Evolutionary conservation across 2,888 invertebrate genomes (phyloP).

Genomic region (Monopis laevigella): DNA sequence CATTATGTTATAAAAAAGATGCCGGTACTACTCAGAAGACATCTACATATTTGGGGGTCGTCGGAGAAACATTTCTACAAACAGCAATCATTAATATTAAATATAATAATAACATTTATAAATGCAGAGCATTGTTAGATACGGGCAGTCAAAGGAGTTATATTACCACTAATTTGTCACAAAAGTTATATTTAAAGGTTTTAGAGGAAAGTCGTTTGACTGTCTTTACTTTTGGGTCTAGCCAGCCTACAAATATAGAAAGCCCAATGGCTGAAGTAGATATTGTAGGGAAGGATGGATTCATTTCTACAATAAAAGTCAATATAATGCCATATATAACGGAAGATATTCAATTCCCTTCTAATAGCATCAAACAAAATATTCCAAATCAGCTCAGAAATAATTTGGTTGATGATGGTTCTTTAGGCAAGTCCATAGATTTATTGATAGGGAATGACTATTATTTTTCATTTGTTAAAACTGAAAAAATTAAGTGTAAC

Average conservation of each 20-base stretch:
- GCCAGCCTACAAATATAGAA: neutral
- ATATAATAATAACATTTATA: neutral
- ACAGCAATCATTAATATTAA: neutral
- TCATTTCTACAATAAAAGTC: neutral
- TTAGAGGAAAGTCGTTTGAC: neutral
- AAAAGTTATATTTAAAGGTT: constrained; percentile 1
- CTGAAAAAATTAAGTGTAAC: neutral
- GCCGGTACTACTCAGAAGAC: neutral
- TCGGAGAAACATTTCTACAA: constrained; percentile 2
- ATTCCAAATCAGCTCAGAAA: neutral
- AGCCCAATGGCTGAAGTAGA: constrained; percentile 7
- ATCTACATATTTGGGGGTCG: neutral
- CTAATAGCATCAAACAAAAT: neutral
- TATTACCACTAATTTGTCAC: constrained; percentile 5
- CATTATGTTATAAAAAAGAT: neutral
- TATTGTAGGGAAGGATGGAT: neutral
- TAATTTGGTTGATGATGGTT: constrained; percentile 10
- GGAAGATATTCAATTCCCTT: neutral
- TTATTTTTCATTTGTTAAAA: constrained; percentile 11
- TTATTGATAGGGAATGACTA: constrained; percentile 14
- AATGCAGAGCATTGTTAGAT: constrained; percentile 5
- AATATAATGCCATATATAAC: constrained; percentile 13
- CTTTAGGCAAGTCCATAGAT: constrained; percentile 8
- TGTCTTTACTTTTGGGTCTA: neutral
- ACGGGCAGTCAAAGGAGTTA: constrained; percentile 14